phyloP scores from a whole-genome alignment of 2,113 vertebrate species.

The Seriola aureovittata region DNA sequence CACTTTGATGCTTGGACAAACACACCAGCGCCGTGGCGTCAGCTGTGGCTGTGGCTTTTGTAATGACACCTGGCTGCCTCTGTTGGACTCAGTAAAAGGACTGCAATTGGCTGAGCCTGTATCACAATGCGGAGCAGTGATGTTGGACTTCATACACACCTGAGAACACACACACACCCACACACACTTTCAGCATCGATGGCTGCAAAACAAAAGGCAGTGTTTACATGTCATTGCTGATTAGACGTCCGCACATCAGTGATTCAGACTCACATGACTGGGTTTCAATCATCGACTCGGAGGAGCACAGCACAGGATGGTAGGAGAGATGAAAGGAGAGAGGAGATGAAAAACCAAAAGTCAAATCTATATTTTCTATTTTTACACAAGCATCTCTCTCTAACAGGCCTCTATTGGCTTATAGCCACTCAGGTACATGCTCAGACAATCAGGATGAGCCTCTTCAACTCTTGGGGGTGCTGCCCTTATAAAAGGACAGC shows the following conservation, averaged over 20 bases:
- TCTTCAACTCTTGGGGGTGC: constrained; percentile 39
- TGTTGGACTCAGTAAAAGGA: constrained; percentile 23
- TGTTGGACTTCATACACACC: constrained; percentile 24
- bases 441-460: constrained; percentile 52
- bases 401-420: constrained; percentile 24
- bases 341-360: constrained; percentile 27
- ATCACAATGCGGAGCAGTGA: constrained; percentile 1
- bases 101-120: constrained; percentile 12
- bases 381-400: neutral
- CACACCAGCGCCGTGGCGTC: constrained; percentile 10
- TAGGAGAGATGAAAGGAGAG: neutral
- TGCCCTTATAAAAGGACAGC: constrained; percentile 52
- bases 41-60: constrained; percentile 35
- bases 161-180: constrained; percentile 18
- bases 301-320: neutral
- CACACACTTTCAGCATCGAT: neutral
- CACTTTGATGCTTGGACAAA: constrained; percentile 25
- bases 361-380: constrained; percentile 51
- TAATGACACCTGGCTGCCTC: constrained; percentile 31
- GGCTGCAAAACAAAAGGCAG: constrained; percentile 30
- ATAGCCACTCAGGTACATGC: constrained; percentile 36
- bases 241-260: neutral
- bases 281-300: constrained; percentile 6
- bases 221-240: constrained; percentile 1
- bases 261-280: neutral